Percentiles rank a stretch among this genome's conserved stretches.
phyloP scores from a whole-genome alignment of 2,797 vertebrate species.

The Avahi laniger region DNA sequence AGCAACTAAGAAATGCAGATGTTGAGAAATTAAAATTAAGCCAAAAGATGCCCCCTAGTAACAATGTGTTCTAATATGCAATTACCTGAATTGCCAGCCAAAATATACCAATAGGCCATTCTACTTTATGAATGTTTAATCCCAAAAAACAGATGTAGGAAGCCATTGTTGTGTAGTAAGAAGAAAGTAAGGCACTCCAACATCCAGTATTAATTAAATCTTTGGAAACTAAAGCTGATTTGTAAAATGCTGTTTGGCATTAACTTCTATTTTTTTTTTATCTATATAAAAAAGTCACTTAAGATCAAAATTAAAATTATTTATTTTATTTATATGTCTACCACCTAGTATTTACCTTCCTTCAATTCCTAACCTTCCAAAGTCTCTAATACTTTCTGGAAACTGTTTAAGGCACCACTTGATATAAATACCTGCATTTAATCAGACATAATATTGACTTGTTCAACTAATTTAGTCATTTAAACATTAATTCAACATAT shows the following conservation, averaged over 20 bases:
- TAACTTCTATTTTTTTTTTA: background rate
- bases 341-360: background rate
- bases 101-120: constrained; percentile 51
- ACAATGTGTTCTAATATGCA: constrained; percentile 46
- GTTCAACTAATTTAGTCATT: background rate
- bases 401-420: background rate
- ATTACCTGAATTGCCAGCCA: constrained; percentile 72
- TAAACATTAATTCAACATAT: background rate
- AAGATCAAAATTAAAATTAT: background rate
- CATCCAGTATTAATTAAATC: constrained; percentile 58
- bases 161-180: constrained; percentile 48
- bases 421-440: background rate
- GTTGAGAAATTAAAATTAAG: constrained; percentile 61
- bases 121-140: constrained; percentile 31
- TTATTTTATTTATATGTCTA: background rate
- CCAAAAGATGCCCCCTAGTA: constrained; percentile 61
- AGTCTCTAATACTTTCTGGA: background rate
- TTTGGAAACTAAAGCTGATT: background rate
- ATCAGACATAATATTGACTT: background rate
- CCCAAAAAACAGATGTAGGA: constrained; percentile 52
- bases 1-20: constrained; percentile 45
- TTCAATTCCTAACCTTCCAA: background rate
- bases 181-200: constrained; percentile 52
- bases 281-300: background rate
- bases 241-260: background rate